Conservation (phyloP, 2,113 vertebrate genomes). For the Nibea coibor region DNA sequence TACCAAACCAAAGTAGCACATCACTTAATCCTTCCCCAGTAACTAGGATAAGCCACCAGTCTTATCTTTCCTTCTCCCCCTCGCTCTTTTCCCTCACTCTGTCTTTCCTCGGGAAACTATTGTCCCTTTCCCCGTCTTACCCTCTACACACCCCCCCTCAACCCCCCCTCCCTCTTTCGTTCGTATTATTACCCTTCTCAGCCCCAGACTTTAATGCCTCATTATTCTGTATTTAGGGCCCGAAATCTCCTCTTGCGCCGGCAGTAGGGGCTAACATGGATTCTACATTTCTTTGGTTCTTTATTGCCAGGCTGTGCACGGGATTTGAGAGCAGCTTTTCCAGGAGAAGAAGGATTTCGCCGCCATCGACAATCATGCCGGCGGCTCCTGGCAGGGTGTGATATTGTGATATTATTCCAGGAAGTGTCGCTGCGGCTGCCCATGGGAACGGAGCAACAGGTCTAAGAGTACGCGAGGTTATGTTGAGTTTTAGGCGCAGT, state of each 20-base stretch:
- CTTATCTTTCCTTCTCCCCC: slow-evolving; percentile 64
- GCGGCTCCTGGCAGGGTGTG: slow-evolving; percentile 37
- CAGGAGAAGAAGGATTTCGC: slow-evolving; percentile 42
- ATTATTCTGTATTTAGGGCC: slow-evolving; percentile 73
- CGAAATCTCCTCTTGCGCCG: slow-evolving; percentile 47
- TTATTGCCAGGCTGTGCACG: slow-evolving; percentile 53
- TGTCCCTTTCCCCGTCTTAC: slow-evolving; percentile 60
- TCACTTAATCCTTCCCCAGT: slow-evolving; percentile 77
- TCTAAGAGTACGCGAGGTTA: slow-evolving; percentile 24
- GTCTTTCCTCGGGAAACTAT: slow-evolving; percentile 69
- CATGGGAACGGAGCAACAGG: slow-evolving; percentile 39
- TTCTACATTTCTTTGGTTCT: slow-evolving; percentile 56
- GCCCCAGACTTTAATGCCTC: slow-evolving; percentile 68
- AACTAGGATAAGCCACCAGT: slow-evolving; percentile 77
- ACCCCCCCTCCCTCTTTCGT: slow-evolving; percentile 23
- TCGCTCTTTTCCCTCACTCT: slow-evolving; percentile 45
- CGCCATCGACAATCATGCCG: slow-evolving; percentile 38
- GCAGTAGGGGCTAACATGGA: slow-evolving; percentile 57
- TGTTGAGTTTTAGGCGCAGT: not conserved
- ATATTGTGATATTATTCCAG: slow-evolving; percentile 51
- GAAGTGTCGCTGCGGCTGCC: slow-evolving; percentile 20
- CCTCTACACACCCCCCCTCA: not conserved
- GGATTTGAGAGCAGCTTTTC: slow-evolving; percentile 62
- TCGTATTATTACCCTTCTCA: slow-evolving; percentile 66
- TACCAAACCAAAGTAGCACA: slow-evolving; percentile 57